phyloP scores from a whole-genome alignment of 2,113 vertebrate genomes.

The Brachyhypopomus gauderio region DNA sequence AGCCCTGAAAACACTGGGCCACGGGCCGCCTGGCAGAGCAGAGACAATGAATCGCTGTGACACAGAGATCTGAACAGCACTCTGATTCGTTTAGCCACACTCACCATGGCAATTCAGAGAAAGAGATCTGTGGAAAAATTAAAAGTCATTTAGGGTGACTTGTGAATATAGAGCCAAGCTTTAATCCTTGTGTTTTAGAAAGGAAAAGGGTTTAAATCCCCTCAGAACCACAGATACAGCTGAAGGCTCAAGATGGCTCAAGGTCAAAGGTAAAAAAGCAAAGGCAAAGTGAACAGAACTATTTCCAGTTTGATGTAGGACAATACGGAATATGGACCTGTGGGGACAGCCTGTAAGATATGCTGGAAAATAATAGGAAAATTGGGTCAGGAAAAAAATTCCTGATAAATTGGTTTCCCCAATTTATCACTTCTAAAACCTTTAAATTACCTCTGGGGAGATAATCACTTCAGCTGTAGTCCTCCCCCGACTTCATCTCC shows the following conservation, averaged over 20 bases:
- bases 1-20: neutral
- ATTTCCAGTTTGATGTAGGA: neutral
- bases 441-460: slow-evolving; percentile 2
- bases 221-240: neutral
- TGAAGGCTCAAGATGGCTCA: neutral
- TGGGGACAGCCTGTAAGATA: neutral
- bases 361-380: neutral
- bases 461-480: neutral
- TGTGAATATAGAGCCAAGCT: slow-evolving; percentile 2
- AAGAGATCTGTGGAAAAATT: neutral
- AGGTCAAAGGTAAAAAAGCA: neutral
- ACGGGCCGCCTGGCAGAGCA: slow-evolving; percentile 9
- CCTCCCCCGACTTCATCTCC: neutral
- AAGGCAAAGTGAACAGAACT: neutral
- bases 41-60: slow-evolving; percentile 46
- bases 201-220: slow-evolving; percentile 9
- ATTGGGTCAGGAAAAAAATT: neutral
- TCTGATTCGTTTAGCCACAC: slow-evolving; percentile 28
- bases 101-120: neutral
- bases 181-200: neutral
- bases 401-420: too few species aligned
- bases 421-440: neutral
- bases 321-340: neutral
- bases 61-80: slow-evolving; percentile 28
- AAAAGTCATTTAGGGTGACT: slow-evolving; percentile 23